Percentiles rank a stretch among this genome's conserved stretches.
phyloP scores from a whole-genome alignment of 2,113 vertebrate species.

The Piaya cayana region DNA sequence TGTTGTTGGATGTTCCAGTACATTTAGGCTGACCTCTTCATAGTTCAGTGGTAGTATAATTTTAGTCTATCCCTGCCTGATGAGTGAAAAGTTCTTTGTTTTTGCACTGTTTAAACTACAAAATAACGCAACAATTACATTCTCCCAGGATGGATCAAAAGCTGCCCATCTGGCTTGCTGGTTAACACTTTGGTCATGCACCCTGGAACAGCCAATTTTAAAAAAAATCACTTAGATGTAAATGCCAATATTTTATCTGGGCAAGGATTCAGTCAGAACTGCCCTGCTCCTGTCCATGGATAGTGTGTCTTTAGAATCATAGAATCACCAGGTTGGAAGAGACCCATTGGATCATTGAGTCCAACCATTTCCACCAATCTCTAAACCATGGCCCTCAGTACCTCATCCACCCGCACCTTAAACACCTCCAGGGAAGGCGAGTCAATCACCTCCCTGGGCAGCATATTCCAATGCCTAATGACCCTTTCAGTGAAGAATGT shows the following conservation, averaged over 20 bases:
- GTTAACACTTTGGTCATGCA: not conserved
- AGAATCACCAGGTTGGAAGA: no score
- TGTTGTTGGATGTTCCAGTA: not conserved
- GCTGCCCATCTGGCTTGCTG: not conserved
- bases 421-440: no score
- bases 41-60: accelerated
- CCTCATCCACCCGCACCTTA: no score
- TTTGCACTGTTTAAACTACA: not conserved
- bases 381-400: no score
- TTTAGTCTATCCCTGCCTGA: not conserved
- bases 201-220: not conserved
- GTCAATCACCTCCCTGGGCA: no score
- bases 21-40: not conserved
- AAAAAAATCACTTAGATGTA: not conserved
- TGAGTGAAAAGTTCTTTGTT: not conserved
- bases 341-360: no score
- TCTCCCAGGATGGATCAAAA: not conserved
- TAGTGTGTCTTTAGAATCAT: no score
- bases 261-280: not conserved
- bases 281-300: not conserved
- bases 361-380: no score
- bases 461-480: no score
- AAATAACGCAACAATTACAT: not conserved
- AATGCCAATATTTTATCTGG: not conserved
- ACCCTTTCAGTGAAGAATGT: no score